Conservation (phyloP, 2,113 vertebrate species). For the Hoplias malabaricus region DNA sequence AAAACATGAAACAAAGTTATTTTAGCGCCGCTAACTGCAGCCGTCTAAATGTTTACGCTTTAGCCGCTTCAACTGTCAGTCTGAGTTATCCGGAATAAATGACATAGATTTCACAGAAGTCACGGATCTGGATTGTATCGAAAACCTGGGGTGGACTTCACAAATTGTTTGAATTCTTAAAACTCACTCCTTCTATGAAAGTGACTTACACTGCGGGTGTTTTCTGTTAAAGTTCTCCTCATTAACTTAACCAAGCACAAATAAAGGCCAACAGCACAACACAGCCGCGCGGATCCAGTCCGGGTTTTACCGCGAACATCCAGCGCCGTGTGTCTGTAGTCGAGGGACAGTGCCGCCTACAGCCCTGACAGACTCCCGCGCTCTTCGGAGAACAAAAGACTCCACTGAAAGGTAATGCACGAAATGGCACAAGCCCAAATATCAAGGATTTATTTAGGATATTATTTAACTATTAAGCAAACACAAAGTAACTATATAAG, state of each 20-base stretch:
- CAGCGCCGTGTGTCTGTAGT: no score
- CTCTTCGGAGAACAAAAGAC: constrained; percentile 23
- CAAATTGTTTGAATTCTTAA: neutral
- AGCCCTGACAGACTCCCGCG: constrained; percentile 13
- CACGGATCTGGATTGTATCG: neutral
- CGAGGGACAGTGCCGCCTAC: constrained; percentile 27
- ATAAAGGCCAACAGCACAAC: neutral
- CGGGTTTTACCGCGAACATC: constrained; percentile 15
- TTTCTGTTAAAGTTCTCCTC: neutral
- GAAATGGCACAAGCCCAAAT: no score
- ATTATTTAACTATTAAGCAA: no score
- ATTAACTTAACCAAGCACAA: neutral
- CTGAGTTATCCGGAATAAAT: neutral
- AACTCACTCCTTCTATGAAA: neutral
- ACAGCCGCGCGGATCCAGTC: neutral
- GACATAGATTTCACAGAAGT: neutral
- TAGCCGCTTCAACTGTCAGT: neutral
- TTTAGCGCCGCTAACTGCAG: neutral
- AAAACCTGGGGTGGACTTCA: neutral
- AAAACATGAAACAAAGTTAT: neutral
- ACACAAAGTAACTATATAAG: no score
- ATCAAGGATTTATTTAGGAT: no score
- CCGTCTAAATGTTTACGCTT: constrained; percentile 10
- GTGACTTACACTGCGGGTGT: neutral
- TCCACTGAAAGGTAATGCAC: no score